Evolutionary conservation across 2,113 vertebrate genomes (phyloP).

Genomic region (Glaucidium brasilianum): DNA sequence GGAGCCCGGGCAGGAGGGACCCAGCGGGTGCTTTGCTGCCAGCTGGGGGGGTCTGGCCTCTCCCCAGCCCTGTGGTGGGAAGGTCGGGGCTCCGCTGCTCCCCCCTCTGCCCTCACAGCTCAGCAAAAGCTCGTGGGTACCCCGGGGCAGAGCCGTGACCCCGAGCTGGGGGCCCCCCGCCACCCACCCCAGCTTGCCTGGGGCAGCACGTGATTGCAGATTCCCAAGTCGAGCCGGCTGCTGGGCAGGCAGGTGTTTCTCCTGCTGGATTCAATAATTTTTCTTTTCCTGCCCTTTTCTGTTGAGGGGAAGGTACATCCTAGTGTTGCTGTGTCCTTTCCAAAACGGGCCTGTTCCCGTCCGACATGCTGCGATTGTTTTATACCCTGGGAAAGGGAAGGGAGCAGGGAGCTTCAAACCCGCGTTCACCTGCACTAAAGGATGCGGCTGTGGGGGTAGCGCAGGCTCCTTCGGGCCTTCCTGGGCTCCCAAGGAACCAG

Average conservation of each 20-base stretch:
- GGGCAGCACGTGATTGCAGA: rapidly evolving
- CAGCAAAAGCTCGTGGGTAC: neutral
- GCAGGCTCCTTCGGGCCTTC: rapidly evolving
- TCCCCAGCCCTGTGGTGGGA: neutral
- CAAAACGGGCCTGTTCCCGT: rapidly evolving
- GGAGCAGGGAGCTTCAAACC: neutral
- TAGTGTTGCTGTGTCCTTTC: neutral
- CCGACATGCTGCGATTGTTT: neutral
- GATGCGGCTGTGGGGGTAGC: too few species aligned
- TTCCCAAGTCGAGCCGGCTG: rapidly evolving
- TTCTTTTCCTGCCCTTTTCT: neutral
- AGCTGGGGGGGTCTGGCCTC: neutral
- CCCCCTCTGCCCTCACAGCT: rapidly evolving
- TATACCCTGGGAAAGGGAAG: rapidly evolving
- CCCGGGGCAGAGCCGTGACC: neutral
- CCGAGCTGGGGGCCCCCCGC: rapidly evolving
- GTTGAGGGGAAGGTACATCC: rapidly evolving
- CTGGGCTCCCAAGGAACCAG: neutral
- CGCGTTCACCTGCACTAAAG: rapidly evolving
- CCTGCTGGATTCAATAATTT: neutral
- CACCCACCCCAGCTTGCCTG: neutral
- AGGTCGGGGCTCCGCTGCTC: neutral
- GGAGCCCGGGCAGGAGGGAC: neutral
- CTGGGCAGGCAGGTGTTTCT: neutral
- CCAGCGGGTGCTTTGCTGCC: neutral